These are phyloP conservation scores for Steromphala cineraria DNA, from an alignment of 2,888 invertebrate genomes.

Conservation along the genomic window DNA sequence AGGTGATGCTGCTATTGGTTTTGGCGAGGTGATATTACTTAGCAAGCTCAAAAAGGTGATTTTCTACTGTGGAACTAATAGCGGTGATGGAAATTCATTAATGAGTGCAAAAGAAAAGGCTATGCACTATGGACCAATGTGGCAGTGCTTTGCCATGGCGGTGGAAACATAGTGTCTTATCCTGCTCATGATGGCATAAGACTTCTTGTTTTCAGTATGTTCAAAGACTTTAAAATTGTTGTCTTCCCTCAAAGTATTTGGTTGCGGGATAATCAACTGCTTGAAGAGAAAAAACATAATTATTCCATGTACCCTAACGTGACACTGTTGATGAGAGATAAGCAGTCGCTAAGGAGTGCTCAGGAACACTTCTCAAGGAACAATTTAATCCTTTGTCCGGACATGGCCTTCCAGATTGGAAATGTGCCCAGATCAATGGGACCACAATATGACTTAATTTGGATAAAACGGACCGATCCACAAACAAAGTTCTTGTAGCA, in stretches of 20 bases:
- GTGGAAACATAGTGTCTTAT: slow-evolving; percentile 40
- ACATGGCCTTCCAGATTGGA: slow-evolving; percentile 43
- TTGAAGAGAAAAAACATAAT: not conserved
- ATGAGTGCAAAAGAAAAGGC: not conserved
- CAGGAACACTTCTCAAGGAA: not conserved
- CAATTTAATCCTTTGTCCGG: slow-evolving; percentile 29
- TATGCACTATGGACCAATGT: slow-evolving; percentile 19
- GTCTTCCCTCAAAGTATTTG: slow-evolving; percentile 31
- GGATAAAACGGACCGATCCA: slow-evolving; percentile 34
- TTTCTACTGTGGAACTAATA: not conserved
- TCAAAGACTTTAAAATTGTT: slow-evolving; percentile 21
- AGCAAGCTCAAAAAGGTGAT: slow-evolving; percentile 27
- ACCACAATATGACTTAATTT: slow-evolving; percentile 40
- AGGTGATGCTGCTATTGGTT: slow-evolving; percentile 43
- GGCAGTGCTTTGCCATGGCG: slow-evolving; percentile 45
- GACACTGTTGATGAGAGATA: not conserved
- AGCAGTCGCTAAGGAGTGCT: not conserved
- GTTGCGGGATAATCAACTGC: not conserved
- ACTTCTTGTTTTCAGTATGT: not conserved
- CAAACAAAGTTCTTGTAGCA: slow-evolving; percentile 18
- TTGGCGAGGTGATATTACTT: slow-evolving; percentile 36
- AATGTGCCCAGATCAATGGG: slow-evolving; percentile 29
- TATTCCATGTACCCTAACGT: not conserved
- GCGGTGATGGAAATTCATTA: not conserved
- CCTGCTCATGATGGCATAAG: not conserved